phyloP scores from a whole-genome alignment of 2,797 vertebrate genomes.

The Spondyliosoma cantharus region DNA sequence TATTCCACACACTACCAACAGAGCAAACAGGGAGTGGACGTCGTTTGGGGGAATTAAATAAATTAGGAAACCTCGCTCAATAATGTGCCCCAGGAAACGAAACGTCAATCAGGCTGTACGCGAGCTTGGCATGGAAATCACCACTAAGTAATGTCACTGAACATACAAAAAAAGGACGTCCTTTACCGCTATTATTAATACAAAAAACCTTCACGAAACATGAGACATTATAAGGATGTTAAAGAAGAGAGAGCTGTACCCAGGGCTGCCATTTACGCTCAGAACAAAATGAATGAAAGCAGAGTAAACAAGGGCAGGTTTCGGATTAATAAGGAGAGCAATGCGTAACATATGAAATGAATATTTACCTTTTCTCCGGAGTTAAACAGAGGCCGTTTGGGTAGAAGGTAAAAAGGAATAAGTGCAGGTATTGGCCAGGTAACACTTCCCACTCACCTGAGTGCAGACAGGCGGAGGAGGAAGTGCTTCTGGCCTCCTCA shows the following conservation, averaged over 20 bases:
- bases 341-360: neutral
- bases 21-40: neutral
- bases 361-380: constrained; percentile 55
- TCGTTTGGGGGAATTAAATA: neutral
- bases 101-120: neutral
- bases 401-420: neutral
- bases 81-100: neutral
- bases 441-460: constrained; percentile 56
- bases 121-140: too few relatives aligned
- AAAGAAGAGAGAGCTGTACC: too few relatives aligned
- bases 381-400: neutral
- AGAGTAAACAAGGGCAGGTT: neutral
- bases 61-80: neutral
- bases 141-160: too few relatives aligned
- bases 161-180: too few relatives aligned
- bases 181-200: too few relatives aligned
- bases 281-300: neutral
- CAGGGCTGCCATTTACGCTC: neutral
- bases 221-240: too few relatives aligned
- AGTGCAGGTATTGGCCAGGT: constrained; percentile 31
- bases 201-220: too few relatives aligned
- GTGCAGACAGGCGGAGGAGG: constrained; percentile 55
- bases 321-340: neutral
- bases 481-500: constrained; percentile 39
- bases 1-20: neutral